Evolutionary conservation across 2,888 invertebrate genomes (phyloP).

Genomic region (Apamea monoglypha): DNA sequence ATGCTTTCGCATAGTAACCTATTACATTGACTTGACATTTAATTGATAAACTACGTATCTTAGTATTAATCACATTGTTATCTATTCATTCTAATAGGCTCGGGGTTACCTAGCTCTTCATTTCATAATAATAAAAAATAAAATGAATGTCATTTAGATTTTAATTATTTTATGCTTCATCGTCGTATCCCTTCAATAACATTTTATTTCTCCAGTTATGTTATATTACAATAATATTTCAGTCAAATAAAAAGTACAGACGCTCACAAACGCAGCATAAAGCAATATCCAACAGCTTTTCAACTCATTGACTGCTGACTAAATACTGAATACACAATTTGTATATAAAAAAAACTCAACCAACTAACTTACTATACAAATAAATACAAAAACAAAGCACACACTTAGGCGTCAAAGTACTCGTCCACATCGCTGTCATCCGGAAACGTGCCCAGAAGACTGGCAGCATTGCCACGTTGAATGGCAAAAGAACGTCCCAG

Average conservation of each 20-base stretch:
- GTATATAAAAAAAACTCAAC: too few species aligned
- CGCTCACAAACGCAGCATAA: conserved; percentile 15
- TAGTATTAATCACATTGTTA: conserved; percentile 23
- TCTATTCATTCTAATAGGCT: conserved; percentile 21
- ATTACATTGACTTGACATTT: conserved; percentile 2
- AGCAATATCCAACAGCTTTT: neutral
- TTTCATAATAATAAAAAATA: neutral
- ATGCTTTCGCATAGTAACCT: conserved; percentile 13
- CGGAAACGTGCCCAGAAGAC: neutral
- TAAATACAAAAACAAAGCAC: too few species aligned
- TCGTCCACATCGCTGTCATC: neutral
- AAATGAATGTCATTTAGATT: neutral
- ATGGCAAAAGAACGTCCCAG: neutral
- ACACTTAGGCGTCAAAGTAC: neutral
- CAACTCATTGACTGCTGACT: neutral
- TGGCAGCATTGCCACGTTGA: neutral
- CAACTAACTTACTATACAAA: neutral
- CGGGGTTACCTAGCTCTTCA: conserved; percentile 9
- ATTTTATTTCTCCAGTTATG: neutral
- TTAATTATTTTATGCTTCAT: neutral
- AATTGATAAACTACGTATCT: conserved; percentile 10
- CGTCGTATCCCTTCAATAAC: neutral
- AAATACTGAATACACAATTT: too few species aligned
- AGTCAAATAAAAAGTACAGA: conserved; percentile 20
- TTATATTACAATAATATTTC: neutral